These are phyloP conservation scores for Galerucella calmariensis DNA, from an alignment of 2,888 invertebrate species.

Conservation along the genomic window DNA sequence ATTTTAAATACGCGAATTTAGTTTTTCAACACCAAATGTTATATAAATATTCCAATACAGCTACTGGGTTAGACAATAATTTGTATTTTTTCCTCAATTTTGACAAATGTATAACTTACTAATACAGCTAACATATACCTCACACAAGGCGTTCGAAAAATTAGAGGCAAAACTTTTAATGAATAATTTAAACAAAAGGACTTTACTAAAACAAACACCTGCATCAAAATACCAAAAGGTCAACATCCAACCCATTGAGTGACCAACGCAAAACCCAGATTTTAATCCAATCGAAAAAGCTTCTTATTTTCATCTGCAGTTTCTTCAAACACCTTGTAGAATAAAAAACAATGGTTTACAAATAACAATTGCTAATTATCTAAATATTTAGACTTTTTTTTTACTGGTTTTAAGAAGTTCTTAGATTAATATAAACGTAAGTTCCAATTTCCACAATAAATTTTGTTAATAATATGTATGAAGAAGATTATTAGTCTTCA, in stretches of 20 bases:
- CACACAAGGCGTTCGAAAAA: not conserved
- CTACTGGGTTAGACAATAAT: not conserved
- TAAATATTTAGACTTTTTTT: not conserved
- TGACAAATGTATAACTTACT: not conserved
- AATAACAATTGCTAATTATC: not conserved
- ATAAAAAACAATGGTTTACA: not conserved
- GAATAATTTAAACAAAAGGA: not conserved
- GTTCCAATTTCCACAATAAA: not conserved
- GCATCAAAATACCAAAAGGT: no score
- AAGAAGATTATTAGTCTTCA: not conserved
- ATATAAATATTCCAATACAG: not conserved
- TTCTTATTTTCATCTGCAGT: not conserved
- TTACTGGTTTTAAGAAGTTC: not conserved
- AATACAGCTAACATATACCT: not conserved
- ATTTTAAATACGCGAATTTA: not conserved
- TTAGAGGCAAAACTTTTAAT: not conserved
- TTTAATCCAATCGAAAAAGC: no score
- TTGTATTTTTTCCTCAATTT: not conserved
- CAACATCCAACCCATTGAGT: no score
- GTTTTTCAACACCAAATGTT: not conserved
- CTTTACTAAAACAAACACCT: no score
- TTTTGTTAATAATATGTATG: not conserved
- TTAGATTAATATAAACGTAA: not conserved
- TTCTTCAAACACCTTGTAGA: not conserved
- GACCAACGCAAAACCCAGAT: no score